Evolutionary conservation across 2,888 invertebrate species (phyloP).

Genomic region (Kryphioiulus occultus): DNA sequence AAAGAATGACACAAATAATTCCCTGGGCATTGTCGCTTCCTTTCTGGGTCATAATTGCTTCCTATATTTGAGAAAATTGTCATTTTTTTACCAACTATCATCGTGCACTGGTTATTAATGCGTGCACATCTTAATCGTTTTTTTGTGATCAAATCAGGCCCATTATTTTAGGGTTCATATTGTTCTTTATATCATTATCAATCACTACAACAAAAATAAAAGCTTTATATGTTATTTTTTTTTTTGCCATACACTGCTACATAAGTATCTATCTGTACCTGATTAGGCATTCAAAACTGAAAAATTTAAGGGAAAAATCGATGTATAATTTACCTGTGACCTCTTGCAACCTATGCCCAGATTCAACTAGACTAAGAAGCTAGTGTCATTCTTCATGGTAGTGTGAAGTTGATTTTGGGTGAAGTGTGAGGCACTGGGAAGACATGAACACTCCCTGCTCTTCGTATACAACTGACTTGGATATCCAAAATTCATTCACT

Average conservation of each 20-base stretch:
- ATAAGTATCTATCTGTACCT: neutral
- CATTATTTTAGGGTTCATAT: conserved; percentile 2
- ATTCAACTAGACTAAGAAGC: too few relatives aligned
- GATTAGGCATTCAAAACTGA: neutral
- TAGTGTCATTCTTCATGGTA: too few relatives aligned
- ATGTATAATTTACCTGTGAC: too few relatives aligned
- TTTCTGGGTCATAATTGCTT: neutral
- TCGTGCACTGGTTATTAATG: neutral
- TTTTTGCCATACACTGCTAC: neutral
- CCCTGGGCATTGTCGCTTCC: neutral
- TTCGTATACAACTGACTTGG: too few relatives aligned
- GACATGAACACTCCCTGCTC: too few relatives aligned
- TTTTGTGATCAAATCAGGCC: neutral
- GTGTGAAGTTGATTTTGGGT: too few relatives aligned
- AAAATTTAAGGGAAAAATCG: too few relatives aligned
- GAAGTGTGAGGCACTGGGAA: too few relatives aligned
- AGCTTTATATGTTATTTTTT: neutral
- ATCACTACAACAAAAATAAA: neutral
- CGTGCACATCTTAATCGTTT: neutral
- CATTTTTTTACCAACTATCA: neutral
- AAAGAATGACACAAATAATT: neutral
- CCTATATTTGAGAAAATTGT: neutral
- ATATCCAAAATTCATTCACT: too few relatives aligned
- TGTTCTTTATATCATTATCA: conserved; percentile 16
- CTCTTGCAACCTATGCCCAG: too few relatives aligned